Evolutionary conservation across 2,888 invertebrate genomes (phyloP).

Genomic region (Chrysotoxum bicinctum): DNA sequence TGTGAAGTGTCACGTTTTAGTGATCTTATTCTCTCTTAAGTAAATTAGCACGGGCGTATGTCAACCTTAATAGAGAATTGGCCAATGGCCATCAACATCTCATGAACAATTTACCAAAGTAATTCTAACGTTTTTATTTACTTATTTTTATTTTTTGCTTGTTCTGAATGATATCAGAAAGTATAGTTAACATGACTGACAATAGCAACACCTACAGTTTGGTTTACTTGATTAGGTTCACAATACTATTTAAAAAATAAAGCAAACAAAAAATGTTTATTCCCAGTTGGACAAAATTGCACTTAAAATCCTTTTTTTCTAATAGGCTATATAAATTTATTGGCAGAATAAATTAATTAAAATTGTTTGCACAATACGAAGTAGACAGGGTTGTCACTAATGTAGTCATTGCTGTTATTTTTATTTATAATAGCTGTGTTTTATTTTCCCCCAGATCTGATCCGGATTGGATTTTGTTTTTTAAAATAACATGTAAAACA

Average conservation of each 20-base stretch:
- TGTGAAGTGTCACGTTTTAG: constrained; percentile 49
- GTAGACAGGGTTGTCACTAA: no score
- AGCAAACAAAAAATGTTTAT: neutral
- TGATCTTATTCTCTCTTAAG: constrained; percentile 39
- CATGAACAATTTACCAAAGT: constrained; percentile 49
- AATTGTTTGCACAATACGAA: no score
- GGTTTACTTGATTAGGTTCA: neutral
- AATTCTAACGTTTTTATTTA: constrained; percentile 10
- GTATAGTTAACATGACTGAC: constrained; percentile 23
- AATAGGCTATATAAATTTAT: no score
- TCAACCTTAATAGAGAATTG: constrained; percentile 58
- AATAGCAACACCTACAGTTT: neutral
- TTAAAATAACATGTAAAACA: no score
- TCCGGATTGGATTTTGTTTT: no score
- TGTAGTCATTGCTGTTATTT: no score
- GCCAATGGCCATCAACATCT: constrained; percentile 59
- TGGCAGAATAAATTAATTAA: no score
- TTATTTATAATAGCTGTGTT: no score
- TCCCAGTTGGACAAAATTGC: no score
- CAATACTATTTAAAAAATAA: no score
- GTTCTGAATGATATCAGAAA: constrained; percentile 60
- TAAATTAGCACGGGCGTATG: constrained; percentile 60
- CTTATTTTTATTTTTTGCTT: neutral
- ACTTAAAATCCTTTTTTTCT: no score
- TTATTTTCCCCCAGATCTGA: no score